Evolutionary conservation across 1,140 invertebrate genomes (phyloP), one percentile per base, ranked within the genome.

Genomic region (Rhynchophorus ferrugineus): DNA sequence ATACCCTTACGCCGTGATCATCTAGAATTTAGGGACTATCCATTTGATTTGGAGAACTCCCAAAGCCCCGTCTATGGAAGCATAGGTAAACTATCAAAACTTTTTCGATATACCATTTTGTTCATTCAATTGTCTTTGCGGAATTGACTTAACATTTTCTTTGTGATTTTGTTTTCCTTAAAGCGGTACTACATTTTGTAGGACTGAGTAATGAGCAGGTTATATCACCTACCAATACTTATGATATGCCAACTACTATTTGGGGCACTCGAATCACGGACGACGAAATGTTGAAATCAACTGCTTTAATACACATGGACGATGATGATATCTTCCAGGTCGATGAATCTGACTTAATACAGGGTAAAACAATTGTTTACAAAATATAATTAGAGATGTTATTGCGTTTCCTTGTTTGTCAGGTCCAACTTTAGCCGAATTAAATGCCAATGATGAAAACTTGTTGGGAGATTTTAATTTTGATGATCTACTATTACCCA

Each of bases 321-420:
- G 87, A 91, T 61, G 87, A 91, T 66, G 88, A 91, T 65, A 89
- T 91, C 57, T 90, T 91, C 65, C 87, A 90, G 75, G 85, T 91
- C 34, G 88, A 92, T 66, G 89, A 90, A 70, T 82, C 84, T 36
- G 88, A 91, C 72, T 75, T 91, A 20, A 82, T 89, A 59, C 72
- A 76, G 64, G 87, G 51, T 54, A 37, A 29, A 11, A 6, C 11
- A 6, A 29, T 29, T 29, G 24, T 11, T 29, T 29, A 29, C 11
- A 6, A 6, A 6, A 29, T 29, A 11, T 29, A 29, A 29, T 29
- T 29, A 29, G 11, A 11, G 5, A 29, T 29, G 11, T 6, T 29
- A 6, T 29, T 29, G 24, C 11, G n/a, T n/a, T n/a, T 6, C 24
- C 11, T 29, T 29, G 24, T 33, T 3, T 24, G n/a, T 17, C 19